Evolutionary conservation across 2,797 vertebrate species (phyloP).

Genomic region (Enteromius afrohamiltoni): DNA sequence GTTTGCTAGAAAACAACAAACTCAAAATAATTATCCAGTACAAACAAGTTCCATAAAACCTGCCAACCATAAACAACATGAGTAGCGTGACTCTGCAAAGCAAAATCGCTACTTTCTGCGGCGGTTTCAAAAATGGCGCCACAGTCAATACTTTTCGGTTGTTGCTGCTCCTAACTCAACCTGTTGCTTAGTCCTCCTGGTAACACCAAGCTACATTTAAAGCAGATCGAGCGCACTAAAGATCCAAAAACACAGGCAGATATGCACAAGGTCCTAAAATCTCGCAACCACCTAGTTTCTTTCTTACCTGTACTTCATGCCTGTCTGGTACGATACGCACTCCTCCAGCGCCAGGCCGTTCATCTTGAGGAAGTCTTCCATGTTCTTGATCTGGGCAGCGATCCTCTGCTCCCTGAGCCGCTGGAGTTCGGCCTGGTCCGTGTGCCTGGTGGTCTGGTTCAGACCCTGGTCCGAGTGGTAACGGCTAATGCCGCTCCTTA

Average conservation of each 20-base stretch:
- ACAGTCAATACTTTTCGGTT: neutral
- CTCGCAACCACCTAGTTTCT: neutral
- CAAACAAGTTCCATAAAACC: neutral
- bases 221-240: neutral
- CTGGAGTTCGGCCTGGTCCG: conserved; percentile 87
- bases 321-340: conserved; percentile 88
- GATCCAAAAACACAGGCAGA: neutral
- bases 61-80: neutral
- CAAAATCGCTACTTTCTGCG: neutral
- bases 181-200: neutral
- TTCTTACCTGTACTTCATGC: conserved; percentile 98
- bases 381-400: conserved; percentile 90
- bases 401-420: conserved; percentile 89
- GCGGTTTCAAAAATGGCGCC: neutral
- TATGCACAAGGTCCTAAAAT: neutral
- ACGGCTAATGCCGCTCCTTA: conserved; percentile 92
- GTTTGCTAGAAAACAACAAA: neutral
- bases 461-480: conserved; percentile 94
- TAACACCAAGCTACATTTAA: neutral
- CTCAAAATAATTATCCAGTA: no score
- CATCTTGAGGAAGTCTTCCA: conserved; percentile 98
- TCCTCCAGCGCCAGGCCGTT: conserved; percentile 92
- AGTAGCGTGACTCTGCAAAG: neutral
- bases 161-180: neutral
- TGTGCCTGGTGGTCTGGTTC: conserved; percentile 82